phyloP scores from a whole-genome alignment of 2,888 invertebrate species.

The Apotomis betuletana region DNA sequence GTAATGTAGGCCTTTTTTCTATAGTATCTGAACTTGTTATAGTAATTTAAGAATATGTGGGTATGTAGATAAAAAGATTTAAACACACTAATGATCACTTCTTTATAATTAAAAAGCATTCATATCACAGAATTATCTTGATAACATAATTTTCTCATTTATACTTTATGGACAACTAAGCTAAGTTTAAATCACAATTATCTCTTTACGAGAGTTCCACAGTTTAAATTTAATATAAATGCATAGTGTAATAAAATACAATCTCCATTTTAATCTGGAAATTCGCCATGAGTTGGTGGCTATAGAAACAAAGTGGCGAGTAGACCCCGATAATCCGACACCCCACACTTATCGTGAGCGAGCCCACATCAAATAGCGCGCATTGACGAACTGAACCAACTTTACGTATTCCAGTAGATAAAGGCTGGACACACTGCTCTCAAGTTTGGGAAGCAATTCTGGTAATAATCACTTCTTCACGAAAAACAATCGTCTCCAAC shows the following conservation, averaged over 20 bases:
- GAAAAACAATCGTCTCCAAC: no score
- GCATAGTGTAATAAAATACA: constrained; percentile 26
- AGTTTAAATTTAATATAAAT: constrained; percentile 15
- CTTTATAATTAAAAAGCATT: no score
- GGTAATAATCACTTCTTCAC: no score
- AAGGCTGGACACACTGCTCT: constrained; percentile 50
- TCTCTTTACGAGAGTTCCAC: background rate
- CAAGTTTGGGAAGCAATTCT: constrained; percentile 26
- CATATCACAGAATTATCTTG: no score
- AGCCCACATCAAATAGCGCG: constrained; percentile 77
- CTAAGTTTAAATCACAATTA: background rate
- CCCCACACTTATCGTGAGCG: constrained; percentile 62
- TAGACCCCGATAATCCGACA: constrained; percentile 55
- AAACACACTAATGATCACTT: no score
- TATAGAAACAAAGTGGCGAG: constrained; percentile 54
- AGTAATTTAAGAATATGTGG: no score
- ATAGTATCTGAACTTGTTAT: no score
- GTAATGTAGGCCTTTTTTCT: no score
- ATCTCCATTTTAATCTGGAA: constrained; percentile 32
- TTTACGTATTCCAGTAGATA: constrained; percentile 60
- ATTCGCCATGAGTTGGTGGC: constrained; percentile 35
- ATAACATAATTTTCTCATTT: background rate
- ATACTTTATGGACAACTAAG: background rate
- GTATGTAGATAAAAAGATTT: no score
- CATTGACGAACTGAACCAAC: constrained; percentile 74